Conservation (phyloP, 2,888 invertebrate species). For the Merodon equestris region DNA sequence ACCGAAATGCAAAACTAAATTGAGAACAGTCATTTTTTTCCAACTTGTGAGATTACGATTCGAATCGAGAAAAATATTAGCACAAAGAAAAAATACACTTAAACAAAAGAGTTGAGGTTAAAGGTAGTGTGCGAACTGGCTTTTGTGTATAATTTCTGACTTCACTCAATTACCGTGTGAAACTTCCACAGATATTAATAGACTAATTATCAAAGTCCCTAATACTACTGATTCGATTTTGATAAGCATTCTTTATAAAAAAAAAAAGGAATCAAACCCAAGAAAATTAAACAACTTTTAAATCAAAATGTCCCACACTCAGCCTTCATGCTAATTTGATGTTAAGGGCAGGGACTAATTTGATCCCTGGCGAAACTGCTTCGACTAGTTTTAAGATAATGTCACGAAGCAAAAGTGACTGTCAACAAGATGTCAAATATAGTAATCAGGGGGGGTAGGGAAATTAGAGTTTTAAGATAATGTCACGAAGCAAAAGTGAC, state of each 20-base stretch:
- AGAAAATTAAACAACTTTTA: constrained; percentile 10
- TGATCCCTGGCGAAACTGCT: no score
- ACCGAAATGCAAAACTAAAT: no score
- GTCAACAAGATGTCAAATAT: no score
- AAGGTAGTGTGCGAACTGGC: constrained; percentile 45
- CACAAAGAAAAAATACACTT: constrained; percentile 18
- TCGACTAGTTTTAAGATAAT: no score
- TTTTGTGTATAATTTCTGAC: constrained; percentile 14
- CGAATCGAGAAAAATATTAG: not conserved
- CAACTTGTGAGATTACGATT: no score
- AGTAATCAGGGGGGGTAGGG: no score
- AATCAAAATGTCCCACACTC: constrained; percentile 37
- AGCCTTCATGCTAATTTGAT: constrained; percentile 23
- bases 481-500: no score
- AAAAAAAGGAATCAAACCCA: constrained; percentile 3
- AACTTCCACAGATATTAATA: constrained; percentile 66
- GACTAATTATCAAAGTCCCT: constrained; percentile 70
- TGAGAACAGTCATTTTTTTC: no score
- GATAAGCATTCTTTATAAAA: constrained; percentile 30
- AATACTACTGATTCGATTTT: constrained; percentile 56
- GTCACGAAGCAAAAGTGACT: no score
- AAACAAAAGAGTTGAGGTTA: constrained; percentile 71
- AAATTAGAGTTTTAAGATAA: no score
- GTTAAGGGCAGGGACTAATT: no score
- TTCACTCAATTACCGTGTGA: constrained; percentile 70